phyloP scores from a whole-genome alignment of 2,113 vertebrate species.

The Sturnus vulgaris region DNA sequence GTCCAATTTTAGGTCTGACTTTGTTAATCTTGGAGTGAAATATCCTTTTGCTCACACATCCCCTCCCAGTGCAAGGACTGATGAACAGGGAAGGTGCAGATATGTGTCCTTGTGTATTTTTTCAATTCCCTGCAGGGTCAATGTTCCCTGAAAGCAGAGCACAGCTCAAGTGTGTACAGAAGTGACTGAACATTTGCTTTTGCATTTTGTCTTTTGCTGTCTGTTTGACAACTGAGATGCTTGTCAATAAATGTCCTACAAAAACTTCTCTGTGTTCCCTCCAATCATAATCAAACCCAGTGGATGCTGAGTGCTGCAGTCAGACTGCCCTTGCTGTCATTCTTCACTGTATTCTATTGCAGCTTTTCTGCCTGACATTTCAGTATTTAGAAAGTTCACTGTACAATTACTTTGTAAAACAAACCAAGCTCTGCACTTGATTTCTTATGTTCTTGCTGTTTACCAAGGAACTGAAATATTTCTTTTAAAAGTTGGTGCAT shows the following conservation, averaged over 20 bases:
- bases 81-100: neutral
- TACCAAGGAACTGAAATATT: slow-evolving; percentile 30
- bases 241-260: neutral
- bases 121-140: neutral
- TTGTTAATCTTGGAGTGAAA: neutral
- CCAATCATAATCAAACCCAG: neutral
- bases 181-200: neutral
- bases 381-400: neutral
- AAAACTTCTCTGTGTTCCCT: neutral
- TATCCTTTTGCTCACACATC: neutral
- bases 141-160: neutral
- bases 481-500: neutral
- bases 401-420: neutral
- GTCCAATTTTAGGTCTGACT: neutral
- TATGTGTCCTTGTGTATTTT: accelerated
- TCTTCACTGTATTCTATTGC: neutral
- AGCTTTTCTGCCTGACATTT: neutral
- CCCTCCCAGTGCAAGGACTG: neutral
- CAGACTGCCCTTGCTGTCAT: neutral
- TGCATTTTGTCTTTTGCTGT: neutral
- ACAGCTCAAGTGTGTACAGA: neutral
- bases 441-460: neutral
- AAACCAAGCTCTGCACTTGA: neutral
- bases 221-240: neutral
- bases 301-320: neutral